Base-by-base conservation (phyloP, 2,113 vertebrate genomes). In the Colossoma macropomum region DNA sequence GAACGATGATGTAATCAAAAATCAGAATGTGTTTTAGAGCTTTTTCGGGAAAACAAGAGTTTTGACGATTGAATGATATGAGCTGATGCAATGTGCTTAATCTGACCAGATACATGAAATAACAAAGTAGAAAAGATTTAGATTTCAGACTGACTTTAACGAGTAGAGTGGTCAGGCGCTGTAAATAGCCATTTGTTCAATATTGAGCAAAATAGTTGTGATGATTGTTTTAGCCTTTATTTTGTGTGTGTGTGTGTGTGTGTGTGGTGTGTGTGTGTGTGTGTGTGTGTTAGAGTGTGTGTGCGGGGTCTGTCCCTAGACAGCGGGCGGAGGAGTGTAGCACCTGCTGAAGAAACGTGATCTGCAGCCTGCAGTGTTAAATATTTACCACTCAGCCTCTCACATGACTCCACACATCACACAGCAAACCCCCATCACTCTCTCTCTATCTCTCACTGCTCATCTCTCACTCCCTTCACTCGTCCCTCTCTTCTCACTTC, bases 261-360 rank as follows among this genome's bases (percentile, higher is more conserved):
- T 11, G 10, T 11, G 9, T 45, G 10, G 41, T 45, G 16, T 38
- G 38, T 81, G 76, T 82, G 74, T 56, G 60, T 59, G 63, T 54
- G 15, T 45, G 38, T 81, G 50, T 45, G 66, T 81, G 28, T 70
- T n/a, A n/a, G n/a, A n/a, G 70, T 65, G 85, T 34, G 62, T 19
- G 69, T 79, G 85, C n/a, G 79, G 45, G 78, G 63, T 34, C 17
- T n/a, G 60, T 87, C 75, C 41, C 77, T 77, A 75, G 79, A 75
- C 48, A 66, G 56, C 65, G 71, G 66, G 66, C 38, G 9, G 27
- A 50, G 34, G 66, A 63, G 48, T 62, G 65, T 21, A 86, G 77
- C 85, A 86, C 85, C 83, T 88, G 81, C 84, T 70, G 50, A 32
- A 79, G 84, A 80, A 81, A 81, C 84, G 83, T 84, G 86, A 81